Evolutionary conservation across 1,140 invertebrate species (phyloP).

Genomic region (Parasteatoda tepidariorum): DNA sequence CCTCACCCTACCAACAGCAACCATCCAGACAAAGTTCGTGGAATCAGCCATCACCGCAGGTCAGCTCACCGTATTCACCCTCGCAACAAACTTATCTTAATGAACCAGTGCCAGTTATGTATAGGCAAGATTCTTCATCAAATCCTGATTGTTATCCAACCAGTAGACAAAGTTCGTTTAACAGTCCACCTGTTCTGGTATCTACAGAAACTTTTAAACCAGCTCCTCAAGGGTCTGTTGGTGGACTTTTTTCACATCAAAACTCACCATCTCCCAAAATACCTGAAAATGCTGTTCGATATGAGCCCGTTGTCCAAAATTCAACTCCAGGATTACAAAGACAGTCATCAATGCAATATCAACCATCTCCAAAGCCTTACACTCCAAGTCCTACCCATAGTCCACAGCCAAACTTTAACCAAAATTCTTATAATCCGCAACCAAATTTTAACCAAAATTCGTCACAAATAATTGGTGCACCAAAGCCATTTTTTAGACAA

Average conservation of each 20-base stretch:
- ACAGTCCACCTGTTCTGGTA: not conserved
- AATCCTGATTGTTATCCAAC: not conserved
- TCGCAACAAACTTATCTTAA: conserved; percentile 6
- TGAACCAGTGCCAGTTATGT: not conserved
- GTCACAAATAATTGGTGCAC: not conserved
- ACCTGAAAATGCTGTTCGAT: not conserved
- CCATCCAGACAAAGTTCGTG: conserved; percentile 25
- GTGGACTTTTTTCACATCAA: conserved; percentile 30
- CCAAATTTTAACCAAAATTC: not conserved
- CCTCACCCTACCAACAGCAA: not conserved
- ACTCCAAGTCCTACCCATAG: conserved; percentile 12
- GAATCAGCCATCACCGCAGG: conserved; percentile 23
- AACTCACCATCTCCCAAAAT: conserved; percentile 3
- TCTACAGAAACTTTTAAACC: not conserved
- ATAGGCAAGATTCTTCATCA: conserved; percentile 29
- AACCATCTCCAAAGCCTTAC: conserved; percentile 40
- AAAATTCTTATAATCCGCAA: not conserved
- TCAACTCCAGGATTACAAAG: conserved; percentile 31
- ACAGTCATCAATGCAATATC: conserved; percentile 38
- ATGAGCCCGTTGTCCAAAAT: conserved; percentile 8
- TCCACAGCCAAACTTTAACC: not conserved
- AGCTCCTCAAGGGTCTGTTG: not conserved
- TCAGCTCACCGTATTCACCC: not conserved
- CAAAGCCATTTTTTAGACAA: conserved; percentile 29
- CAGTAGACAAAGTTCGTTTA: conserved; percentile 4